Evolutionary conservation across 2,888 invertebrate species (phyloP).

Genomic region (Nematopogon swammerdamellus): DNA sequence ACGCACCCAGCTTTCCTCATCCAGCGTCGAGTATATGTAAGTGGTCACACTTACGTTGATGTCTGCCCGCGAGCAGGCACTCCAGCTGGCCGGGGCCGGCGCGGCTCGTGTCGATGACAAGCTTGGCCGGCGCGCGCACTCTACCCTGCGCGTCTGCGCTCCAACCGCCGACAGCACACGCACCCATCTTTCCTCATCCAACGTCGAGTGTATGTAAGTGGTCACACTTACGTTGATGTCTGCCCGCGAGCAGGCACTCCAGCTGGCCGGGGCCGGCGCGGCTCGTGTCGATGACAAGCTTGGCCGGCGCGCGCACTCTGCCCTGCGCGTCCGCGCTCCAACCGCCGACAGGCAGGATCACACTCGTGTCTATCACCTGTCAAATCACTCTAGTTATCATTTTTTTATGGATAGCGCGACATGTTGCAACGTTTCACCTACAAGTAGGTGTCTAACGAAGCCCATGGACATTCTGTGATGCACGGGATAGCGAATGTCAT

Average conservation of each 20-base stretch:
- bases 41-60: slow-evolving; percentile 55
- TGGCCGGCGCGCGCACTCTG: slow-evolving; percentile 68
- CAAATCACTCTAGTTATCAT: no score
- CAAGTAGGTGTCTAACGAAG: no score
- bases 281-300: slow-evolving; percentile 82
- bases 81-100: slow-evolving; percentile 84
- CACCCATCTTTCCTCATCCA: no score
- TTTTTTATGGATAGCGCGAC: no score
- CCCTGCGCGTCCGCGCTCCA: slow-evolving; percentile 83
- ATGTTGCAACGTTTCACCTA: no score
- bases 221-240: slow-evolving; percentile 59
- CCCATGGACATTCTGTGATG: no score
- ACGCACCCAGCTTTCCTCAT: no score
- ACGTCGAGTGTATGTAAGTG: no score
- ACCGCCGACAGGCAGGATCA: slow-evolving; percentile 76
- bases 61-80: slow-evolving; percentile 63
- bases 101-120: slow-evolving; percentile 83
- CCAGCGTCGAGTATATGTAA: no score
- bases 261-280: slow-evolving; percentile 86
- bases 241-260: slow-evolving; percentile 62
- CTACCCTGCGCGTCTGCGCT: slow-evolving; percentile 74
- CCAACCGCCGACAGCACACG: no score
- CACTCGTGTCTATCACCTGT: slow-evolving; percentile 67
- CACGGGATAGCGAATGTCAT: no score
- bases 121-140: slow-evolving; percentile 69